Conservation (phyloP, 2,113 vertebrate species). For the Odocoileus virginianus region DNA sequence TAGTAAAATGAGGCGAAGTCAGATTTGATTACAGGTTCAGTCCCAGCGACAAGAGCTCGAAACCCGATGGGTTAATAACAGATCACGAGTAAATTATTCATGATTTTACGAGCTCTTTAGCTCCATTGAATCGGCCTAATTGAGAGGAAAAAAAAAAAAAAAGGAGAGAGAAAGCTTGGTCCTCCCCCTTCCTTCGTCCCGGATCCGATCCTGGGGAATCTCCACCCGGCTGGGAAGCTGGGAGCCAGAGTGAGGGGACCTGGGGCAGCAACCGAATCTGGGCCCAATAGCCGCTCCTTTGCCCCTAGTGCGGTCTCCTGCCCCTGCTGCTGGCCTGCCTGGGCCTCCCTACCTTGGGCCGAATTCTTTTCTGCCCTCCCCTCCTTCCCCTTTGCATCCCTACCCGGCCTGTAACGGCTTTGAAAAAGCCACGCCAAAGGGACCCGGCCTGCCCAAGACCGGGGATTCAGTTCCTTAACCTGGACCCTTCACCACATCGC, state of each 20-base stretch:
- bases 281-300: background rate
- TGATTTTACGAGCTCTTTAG: conserved; percentile 81
- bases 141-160: conserved; percentile 79
- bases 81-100: conserved; percentile 79
- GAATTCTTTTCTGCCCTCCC: background rate
- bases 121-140: conserved; percentile 80
- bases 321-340: background rate
- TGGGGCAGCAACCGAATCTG: background rate
- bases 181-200: conserved; percentile 47
- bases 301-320: background rate
- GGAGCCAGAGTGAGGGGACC: background rate
- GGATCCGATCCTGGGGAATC: conserved; percentile 62
- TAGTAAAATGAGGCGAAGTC: conserved; percentile 79
- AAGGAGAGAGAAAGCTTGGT: conserved; percentile 41
- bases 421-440: background rate
- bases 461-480: background rate
- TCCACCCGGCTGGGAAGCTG: background rate
- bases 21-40: conserved; percentile 79
- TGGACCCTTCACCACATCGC: background rate
- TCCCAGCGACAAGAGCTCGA: conserved; percentile 76
- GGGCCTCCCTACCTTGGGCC: background rate
- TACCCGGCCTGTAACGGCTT: background rate
- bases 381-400: background rate
- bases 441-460: background rate
- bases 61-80: conserved; percentile 81